These are phyloP conservation scores for Uria aalge DNA, from an alignment of 2,113 vertebrate genomes.

Conservation along the genomic window DNA sequence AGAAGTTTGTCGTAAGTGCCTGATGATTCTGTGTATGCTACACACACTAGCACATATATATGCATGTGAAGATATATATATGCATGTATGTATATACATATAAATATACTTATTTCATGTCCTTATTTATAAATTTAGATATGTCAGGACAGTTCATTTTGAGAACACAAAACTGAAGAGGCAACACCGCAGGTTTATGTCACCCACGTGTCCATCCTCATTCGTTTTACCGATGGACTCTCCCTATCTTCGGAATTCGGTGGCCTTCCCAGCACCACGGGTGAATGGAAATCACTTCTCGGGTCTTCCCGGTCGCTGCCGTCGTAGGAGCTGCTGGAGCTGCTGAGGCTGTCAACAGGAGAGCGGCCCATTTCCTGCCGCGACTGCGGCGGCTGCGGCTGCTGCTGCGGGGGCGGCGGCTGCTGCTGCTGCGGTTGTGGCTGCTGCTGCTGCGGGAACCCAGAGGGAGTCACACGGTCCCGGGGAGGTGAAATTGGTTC, in stretches of 20 bases:
- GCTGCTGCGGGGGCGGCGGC: conserved; percentile 82
- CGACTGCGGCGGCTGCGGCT: conserved; percentile 74
- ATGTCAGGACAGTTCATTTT: conserved; percentile 81
- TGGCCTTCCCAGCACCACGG: conserved; percentile 85
- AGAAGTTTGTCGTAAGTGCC: conserved; percentile 89
- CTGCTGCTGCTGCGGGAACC: conserved; percentile 83
- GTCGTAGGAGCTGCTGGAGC: conserved; percentile 96
- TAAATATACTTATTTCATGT: conserved; percentile 80
- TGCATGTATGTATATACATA: conserved; percentile 81
- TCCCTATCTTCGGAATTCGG: conserved; percentile 85
- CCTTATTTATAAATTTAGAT: conserved; percentile 82
- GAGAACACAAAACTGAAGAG: conserved; percentile 36
- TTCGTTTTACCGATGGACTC: conserved; percentile 93
- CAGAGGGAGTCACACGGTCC: conserved; percentile 89
- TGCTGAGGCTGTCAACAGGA: conserved; percentile 96
- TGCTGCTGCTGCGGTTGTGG: conserved; percentile 76
- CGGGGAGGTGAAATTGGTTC: conserved; percentile 97
- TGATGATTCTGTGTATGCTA: conserved; percentile 78
- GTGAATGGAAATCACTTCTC: conserved; percentile 90
- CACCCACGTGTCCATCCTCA: conserved; percentile 98
- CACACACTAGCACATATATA: conserved; percentile 79
- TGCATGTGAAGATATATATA: conserved; percentile 74
- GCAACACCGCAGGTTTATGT: conserved; percentile 79
- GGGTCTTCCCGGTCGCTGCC: conserved; percentile 96
- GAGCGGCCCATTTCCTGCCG: conserved; percentile 95